Evolutionary conservation across 2,113 vertebrate genomes (phyloP), one percentile per base, ranked within the genome.

Genomic region (Hyperoodon ampullatus): DNA sequence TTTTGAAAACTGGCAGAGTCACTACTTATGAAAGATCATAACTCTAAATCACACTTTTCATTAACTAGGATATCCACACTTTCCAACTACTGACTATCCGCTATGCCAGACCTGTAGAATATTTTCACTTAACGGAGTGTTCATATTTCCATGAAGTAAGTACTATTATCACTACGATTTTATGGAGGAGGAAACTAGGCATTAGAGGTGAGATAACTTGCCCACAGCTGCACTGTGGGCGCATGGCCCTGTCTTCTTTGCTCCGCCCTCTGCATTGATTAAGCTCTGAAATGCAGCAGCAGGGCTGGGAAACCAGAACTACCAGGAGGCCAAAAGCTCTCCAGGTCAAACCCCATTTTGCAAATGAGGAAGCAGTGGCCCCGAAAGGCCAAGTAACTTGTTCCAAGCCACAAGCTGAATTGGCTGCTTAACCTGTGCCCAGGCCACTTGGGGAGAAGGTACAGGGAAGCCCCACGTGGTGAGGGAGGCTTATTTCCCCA

Each of bases 331-430:
- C 55, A 23, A 18, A 65, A 81, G 26, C 74, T 78, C 35, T 53
- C 83, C 74, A 21, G 44, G 53, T 55, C 66, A 44, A 30, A 72
- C 30, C 95, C 90, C 42, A 14, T 21, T 93, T 96, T 92, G 61
- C 58, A 83, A 39, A 28, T 3, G 65, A 92, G 72, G 24, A 89
- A 86, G 47, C 7, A 50, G 72, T n/a, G 77, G 24, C 55, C 35
- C 87, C 75, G 74, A 96, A 81, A 95, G 30, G 55, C 42, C 50
- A 74, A 61, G 28, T 55, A 10, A 55, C 14, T 68, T 58, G 4
- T 47, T 50, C 24, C n/a, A 50, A 35, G 33, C 60, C 70, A 93
- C 84, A 68, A 7, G 16, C 85, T 8, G 23, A 61, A 47, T 7
- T 1, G 53, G 55, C 14, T 0, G 23, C 68, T 60, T 6, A 55